Evolutionary conservation across 2,888 invertebrate species (phyloP), one percentile per base, ranked within the genome.

Genomic region (Apotomis capreana): DNA sequence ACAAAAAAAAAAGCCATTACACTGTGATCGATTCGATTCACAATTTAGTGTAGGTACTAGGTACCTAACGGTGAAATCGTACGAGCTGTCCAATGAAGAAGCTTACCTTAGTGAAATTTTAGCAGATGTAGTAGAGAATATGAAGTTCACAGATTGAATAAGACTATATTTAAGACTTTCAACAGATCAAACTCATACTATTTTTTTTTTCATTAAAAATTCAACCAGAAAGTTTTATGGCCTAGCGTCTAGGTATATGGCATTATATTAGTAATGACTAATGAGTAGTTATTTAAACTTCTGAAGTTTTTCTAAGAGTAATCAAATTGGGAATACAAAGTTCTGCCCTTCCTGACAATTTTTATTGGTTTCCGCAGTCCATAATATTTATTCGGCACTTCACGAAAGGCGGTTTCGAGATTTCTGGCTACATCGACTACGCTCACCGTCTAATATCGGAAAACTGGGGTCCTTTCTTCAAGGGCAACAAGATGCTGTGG

Each of bases 341-440:
- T 26, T 26, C 15, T 1, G 15, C 15, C 15, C 15, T 15, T 15
- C 26, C 26, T 2, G 26, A 26, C 26, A 10, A 13, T n/a, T 59
- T 46, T 10, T 36, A 13, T 5, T 69, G n/a, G 74, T 84, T 75
- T 76, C 75, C 76, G 44, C 92, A 96, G 95, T 95, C 97, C 0
- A 97, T 98, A 63, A 96, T 98, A 74, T 98, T 97, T 83, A 85
- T 98, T 5, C 94, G 96, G 8, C 94, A 95, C 82, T 94, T 94
- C 74, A 96, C 95, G 9, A 94, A 93, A 74, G 94, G 95, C 5
- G 96, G 97, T 3, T 96, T 96, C 76, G 97, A 97, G 84, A 94
- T 97, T 73, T 97, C 97, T 0, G 97, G 96, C 0, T 98, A 97
- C 83, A 95, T 98, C 44, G 98, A 98, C 86, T 97, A 95, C 84